These are phyloP conservation scores for Vidua chalybeata DNA, from an alignment of 2,113 vertebrate genomes.

Conservation along the genomic window DNA sequence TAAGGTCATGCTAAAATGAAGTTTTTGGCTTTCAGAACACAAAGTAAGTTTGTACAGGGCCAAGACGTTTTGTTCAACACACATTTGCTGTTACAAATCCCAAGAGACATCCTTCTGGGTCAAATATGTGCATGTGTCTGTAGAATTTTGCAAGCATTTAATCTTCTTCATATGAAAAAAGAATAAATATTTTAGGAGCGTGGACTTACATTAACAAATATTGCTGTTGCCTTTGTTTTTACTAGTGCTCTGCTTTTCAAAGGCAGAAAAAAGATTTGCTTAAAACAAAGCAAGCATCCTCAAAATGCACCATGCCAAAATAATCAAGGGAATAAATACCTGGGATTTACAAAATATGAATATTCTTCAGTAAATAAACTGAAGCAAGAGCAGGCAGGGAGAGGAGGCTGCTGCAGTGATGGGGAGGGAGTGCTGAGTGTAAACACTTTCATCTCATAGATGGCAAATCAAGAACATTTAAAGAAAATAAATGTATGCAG, in stretches of 20 bases:
- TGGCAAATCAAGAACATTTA: constrained; percentile 46
- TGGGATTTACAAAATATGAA: constrained; percentile 72
- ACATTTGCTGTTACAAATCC: constrained; percentile 78
- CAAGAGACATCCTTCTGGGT: constrained; percentile 67
- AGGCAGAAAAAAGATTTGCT: constrained; percentile 67
- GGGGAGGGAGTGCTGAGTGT: not conserved
- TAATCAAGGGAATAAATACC: constrained; percentile 72
- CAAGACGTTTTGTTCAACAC: constrained; percentile 75
- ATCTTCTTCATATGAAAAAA: constrained; percentile 74
- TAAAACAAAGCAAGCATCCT: constrained; percentile 79
- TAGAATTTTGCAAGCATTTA: constrained; percentile 73
- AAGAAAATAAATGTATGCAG: constrained; percentile 60
- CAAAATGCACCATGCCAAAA: constrained; percentile 66
- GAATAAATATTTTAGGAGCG: constrained; percentile 76
- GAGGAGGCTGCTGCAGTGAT: not conserved
- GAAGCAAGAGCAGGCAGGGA: constrained; percentile 4
- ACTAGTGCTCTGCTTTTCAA: constrained; percentile 67
- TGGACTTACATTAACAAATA: constrained; percentile 70
- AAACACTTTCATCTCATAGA: constrained; percentile 27
- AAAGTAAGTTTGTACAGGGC: constrained; percentile 68
- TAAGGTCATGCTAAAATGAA: constrained; percentile 83
- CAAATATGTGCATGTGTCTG: constrained; percentile 72
- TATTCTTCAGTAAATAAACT: constrained; percentile 65
- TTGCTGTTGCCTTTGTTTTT: constrained; percentile 72
- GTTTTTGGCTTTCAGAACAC: constrained; percentile 76